Conservation (phyloP, 2,888 invertebrate species). For the Eilema griseolum region DNA sequence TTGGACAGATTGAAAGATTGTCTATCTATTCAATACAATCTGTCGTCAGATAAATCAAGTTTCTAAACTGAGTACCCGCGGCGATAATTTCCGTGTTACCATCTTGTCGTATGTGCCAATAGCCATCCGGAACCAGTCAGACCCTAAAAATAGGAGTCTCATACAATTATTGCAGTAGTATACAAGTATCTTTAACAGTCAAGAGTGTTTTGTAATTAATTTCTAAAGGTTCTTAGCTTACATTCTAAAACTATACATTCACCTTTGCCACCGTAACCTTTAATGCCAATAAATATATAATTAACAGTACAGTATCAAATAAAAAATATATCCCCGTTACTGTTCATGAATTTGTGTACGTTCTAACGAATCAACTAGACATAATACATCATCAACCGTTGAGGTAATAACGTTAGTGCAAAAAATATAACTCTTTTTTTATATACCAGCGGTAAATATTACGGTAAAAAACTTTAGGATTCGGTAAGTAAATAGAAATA, state of each 20-base stretch:
- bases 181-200: too few relatives aligned
- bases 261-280: slow-evolving; percentile 1
- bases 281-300: slow-evolving; percentile 3
- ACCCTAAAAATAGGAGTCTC: too few relatives aligned
- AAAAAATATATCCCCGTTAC: background rate
- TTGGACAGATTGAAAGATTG: too few relatives aligned
- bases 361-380: background rate
- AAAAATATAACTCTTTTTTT: background rate
- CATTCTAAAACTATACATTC: background rate
- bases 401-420: background rate
- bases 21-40: too few relatives aligned
- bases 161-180: too few relatives aligned
- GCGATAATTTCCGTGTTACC: too few relatives aligned
- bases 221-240: slow-evolving; percentile 2
- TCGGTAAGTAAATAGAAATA: background rate
- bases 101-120: too few relatives aligned
- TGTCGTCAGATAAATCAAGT: too few relatives aligned
- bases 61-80: too few relatives aligned
- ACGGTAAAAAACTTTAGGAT: background rate
- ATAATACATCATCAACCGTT: background rate
- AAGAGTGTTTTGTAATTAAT: background rate
- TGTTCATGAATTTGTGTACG: background rate
- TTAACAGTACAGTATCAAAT: background rate
- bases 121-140: too few relatives aligned
- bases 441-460: background rate